Base-by-base conservation (phyloP, 1,140 invertebrate species). In the Diploscapter pachys region DNA sequence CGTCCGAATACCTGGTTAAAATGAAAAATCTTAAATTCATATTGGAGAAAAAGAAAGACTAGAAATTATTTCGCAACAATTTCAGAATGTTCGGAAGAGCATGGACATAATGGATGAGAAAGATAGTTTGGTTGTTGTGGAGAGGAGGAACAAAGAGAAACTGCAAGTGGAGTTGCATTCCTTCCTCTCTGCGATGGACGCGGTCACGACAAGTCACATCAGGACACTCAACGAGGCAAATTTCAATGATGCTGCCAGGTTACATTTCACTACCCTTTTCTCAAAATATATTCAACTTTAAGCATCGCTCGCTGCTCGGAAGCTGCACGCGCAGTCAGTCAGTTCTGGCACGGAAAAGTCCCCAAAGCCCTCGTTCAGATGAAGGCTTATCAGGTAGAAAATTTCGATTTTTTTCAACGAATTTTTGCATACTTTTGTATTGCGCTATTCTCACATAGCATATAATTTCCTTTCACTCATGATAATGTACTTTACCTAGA, bases 21-120 rank as follows among this genome's bases (percentile, higher is more conserved):
- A 31, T 31, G 31, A 31, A 31, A 31, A n/a, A n/a, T n/a, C n/a
- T n/a, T n/a, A n/a, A n/a, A n/a, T n/a, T n/a, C n/a, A n/a, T n/a
- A n/a, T n/a, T n/a, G n/a, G 31, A 31, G 31, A 49, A 8, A 48
- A 8, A 31, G 11, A 3, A 31, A 6, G 2, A 11, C 8, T 61
- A 50, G 48, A 62, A 4, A 5, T 62, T 62, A 5, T 4, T 53
- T 50, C 48, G 56, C 11, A 56, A 3, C 11, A 66, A 52, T 81
- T 83, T 49, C 90, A 91, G 74, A 91, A 92, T 85, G 92, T 93
- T 4, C 89, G 91, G 79, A 92, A 93, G 85, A 92, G 91, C 9
- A 93, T 94, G 89, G 90, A 92, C 78, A 92, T 93, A 80, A 94
- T 96, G 88, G 93, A 93, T 78, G 92, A 94, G 81, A 95, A 95